phyloP scores from a whole-genome alignment of 2,888 invertebrate genomes.

The Nipponacmea schrenckii region DNA sequence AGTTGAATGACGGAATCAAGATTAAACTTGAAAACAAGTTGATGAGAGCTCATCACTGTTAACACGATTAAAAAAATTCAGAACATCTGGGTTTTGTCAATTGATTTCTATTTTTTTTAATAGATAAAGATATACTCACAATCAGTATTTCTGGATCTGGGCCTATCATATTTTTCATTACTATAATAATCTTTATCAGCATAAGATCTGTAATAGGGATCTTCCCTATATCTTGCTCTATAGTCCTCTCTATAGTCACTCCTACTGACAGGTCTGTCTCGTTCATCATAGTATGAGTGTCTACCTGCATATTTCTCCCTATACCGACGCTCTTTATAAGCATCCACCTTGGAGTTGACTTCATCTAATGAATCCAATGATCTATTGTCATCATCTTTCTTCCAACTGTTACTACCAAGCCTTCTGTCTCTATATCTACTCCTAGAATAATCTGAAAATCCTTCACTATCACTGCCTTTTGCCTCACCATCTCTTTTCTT shows the following conservation, averaged over 20 bases:
- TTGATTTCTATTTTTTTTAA: too few relatives aligned
- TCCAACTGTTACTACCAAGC: neutral
- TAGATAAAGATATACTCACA: too few relatives aligned
- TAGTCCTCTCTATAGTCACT: conserved; percentile 38
- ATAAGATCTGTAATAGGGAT: conserved; percentile 13
- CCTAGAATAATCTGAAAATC: conserved; percentile 1
- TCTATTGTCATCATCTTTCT: conserved; percentile 29
- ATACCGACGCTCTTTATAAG: conserved; percentile 1
- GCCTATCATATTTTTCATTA: conserved; percentile 51
- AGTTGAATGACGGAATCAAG: too few relatives aligned
- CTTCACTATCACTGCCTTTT: neutral
- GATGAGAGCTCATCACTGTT: too few relatives aligned
- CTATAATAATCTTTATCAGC: conserved; percentile 36
- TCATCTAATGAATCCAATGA: conserved; percentile 36
- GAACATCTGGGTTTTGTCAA: too few relatives aligned
- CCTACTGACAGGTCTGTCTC: conserved; percentile 28
- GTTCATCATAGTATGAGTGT: conserved; percentile 23
- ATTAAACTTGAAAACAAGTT: too few relatives aligned
- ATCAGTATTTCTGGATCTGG: conserved; percentile 47
- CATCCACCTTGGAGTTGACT: conserved; percentile 28
- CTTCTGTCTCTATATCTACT: neutral
- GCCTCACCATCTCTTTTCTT: neutral
- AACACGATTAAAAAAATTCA: too few relatives aligned
- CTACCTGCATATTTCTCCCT: conserved; percentile 10
- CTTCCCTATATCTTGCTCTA: conserved; percentile 12